phyloP scores from a whole-genome alignment of 2,113 vertebrate species.

The Halcyon malimbica region DNA sequence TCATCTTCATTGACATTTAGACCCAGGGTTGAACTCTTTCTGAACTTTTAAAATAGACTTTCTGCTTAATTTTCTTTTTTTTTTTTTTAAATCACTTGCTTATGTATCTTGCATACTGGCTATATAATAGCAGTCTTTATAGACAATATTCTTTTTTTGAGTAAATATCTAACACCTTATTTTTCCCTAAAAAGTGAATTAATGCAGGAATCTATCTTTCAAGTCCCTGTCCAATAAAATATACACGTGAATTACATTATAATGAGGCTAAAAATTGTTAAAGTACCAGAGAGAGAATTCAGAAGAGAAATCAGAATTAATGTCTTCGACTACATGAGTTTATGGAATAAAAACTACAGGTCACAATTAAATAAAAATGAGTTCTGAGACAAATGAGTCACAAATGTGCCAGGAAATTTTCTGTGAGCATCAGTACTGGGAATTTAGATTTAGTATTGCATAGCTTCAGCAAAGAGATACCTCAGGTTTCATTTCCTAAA shows the following conservation, averaged over 20 bases:
- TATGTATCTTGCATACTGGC: background rate
- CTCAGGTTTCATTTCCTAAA: background rate
- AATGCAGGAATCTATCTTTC: background rate
- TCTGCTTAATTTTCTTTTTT: background rate
- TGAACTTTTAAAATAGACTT: background rate
- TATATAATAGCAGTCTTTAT: background rate
- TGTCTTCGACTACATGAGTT: background rate
- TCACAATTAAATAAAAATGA: slow-evolving; percentile 22
- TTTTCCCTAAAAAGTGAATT: background rate
- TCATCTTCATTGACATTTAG: background rate
- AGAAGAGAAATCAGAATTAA: background rate
- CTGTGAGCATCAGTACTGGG: background rate
- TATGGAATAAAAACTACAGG: background rate
- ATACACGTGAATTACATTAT: background rate
- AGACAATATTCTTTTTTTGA: background rate
- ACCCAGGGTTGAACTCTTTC: background rate
- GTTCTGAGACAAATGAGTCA: background rate
- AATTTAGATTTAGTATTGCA: background rate
- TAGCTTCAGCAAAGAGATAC: background rate
- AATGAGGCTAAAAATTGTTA: background rate
- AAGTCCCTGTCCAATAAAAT: background rate
- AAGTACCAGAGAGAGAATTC: background rate
- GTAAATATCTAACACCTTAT: background rate
- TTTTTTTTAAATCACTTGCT: background rate
- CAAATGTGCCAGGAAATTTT: background rate